These are phyloP conservation scores for Cirrhinus mrigala DNA, from an alignment of 2,797 vertebrate genomes.

Conservation along the genomic window DNA sequence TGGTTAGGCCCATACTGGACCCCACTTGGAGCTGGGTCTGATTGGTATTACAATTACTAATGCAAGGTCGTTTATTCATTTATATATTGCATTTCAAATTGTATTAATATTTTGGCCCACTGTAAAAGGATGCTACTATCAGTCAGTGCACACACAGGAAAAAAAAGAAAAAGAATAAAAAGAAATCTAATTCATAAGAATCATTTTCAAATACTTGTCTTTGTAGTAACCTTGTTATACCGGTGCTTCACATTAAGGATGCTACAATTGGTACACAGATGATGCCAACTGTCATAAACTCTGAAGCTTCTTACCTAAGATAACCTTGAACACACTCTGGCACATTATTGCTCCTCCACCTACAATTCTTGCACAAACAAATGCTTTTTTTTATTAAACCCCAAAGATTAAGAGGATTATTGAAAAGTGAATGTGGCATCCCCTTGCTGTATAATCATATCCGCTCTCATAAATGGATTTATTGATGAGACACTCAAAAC, in stretches of 20 bases:
- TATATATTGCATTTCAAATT: background rate
- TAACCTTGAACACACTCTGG: slow-evolving; percentile 27
- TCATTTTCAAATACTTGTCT: background rate
- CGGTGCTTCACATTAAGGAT: background rate
- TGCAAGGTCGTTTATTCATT: background rate
- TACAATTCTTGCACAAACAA: slow-evolving; percentile 20
- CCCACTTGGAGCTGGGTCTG: no score
- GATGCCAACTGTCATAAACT: background rate
- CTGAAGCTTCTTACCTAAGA: background rate
- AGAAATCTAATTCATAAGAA: background rate
- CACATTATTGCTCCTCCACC: slow-evolving; percentile 1
- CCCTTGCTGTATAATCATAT: background rate
- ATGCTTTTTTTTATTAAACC: slow-evolving; percentile 17
- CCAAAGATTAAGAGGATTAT: background rate
- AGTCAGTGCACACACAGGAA: background rate
- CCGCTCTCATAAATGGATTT: background rate
- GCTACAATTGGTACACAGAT: background rate
- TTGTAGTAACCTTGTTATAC: background rate
- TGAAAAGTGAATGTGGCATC: slow-evolving; percentile 2
- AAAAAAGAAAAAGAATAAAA: background rate
- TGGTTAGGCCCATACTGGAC: no score
- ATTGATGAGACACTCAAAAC: background rate
- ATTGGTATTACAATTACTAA: background rate
- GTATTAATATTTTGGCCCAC: background rate
- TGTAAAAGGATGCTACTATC: background rate